Evolutionary conservation across 2,797 vertebrate species (phyloP).

Genomic region (Spinus pinus): DNA sequence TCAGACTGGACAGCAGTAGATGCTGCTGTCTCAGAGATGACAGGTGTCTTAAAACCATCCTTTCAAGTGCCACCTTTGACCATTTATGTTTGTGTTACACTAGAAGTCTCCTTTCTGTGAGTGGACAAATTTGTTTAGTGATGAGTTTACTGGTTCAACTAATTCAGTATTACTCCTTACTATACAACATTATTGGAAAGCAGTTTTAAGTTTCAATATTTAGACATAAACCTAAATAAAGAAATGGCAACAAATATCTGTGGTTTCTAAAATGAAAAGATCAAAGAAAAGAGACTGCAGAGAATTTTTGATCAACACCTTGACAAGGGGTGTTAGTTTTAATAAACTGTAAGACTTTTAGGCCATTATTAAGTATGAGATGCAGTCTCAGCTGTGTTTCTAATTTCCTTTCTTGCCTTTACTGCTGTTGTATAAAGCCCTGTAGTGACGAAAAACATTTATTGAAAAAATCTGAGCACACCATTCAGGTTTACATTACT

Average conservation of each 20-base stretch:
- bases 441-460: constrained; percentile 71
- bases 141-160: not conserved
- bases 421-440: constrained; percentile 75
- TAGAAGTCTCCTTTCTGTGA: not conserved
- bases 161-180: constrained; percentile 16
- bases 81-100: not conserved
- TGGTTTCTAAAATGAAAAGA: constrained; percentile 52
- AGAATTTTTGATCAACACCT: constrained; percentile 69
- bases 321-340: constrained; percentile 76
- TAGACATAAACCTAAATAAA: constrained; percentile 59
- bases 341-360: constrained; percentile 77
- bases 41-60: constrained; percentile 18
- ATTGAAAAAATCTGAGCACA: constrained; percentile 73
- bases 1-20: not conserved
- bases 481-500: constrained; percentile 62
- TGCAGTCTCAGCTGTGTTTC: constrained; percentile 70
- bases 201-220: constrained; percentile 11
- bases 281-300: constrained; percentile 66
- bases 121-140: not conserved
- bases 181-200: not conserved
- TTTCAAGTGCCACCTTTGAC: not conserved
- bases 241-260: constrained; percentile 52
- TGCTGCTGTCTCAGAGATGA: not conserved
- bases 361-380: constrained; percentile 74
- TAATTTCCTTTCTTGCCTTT: constrained; percentile 78